Conservation (phyloP, 1,140 invertebrate genomes). For the Formica selysi region DNA sequence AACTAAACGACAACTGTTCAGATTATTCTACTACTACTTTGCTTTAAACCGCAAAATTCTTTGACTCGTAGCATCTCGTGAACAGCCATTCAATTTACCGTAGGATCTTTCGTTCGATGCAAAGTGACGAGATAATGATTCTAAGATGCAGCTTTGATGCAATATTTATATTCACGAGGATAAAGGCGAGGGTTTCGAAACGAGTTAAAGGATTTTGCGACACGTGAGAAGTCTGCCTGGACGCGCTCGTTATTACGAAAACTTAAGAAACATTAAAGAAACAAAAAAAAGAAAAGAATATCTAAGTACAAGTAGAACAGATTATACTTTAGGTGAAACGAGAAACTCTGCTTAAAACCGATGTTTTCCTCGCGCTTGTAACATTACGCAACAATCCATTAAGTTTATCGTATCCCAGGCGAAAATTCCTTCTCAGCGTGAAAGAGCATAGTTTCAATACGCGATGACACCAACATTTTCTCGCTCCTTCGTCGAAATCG, state of each 20-base stretch:
- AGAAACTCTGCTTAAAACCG: background rate
- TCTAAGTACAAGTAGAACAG: background rate
- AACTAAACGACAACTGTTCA: background rate
- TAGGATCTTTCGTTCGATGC: constrained; percentile 4
- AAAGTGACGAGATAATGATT: constrained; percentile 29
- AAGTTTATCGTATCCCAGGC: constrained; percentile 25
- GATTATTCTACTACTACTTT: background rate
- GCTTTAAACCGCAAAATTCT: background rate
- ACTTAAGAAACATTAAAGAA: background rate
- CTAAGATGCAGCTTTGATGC: background rate
- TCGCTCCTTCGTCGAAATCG: constrained; percentile 18
- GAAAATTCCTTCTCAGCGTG: constrained; percentile 17
- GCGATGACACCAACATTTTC: constrained; percentile 7
- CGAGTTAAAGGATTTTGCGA: background rate
- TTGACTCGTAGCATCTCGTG: background rate
- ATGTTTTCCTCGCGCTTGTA: constrained; percentile 14
- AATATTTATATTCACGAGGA: constrained; percentile 8
- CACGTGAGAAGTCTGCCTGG: background rate
- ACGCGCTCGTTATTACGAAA: background rate
- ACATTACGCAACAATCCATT: constrained; percentile 41
- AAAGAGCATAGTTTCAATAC: constrained; percentile 6
- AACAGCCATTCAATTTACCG: constrained; percentile 15
- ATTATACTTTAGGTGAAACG: background rate
- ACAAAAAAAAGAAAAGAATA: background rate
- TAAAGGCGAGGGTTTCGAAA: background rate